phyloP scores from a whole-genome alignment of 2,797 vertebrate species.

The Poeciliopsis turneri region DNA sequence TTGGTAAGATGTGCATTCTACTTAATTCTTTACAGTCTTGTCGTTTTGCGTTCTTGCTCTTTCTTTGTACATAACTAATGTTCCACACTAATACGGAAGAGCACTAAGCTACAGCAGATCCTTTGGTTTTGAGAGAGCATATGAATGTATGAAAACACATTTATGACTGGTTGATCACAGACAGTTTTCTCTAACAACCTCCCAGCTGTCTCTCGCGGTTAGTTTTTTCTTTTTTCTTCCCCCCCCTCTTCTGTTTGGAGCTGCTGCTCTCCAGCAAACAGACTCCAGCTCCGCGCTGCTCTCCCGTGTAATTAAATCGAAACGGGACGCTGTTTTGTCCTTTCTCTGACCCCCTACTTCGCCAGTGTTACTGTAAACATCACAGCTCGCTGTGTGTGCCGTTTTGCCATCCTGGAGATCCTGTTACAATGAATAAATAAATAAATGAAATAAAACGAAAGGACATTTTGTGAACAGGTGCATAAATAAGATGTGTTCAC shows the following conservation, averaged over 20 bases:
- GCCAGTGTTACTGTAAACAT: slow-evolving; percentile 31
- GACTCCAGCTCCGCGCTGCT: slow-evolving; percentile 23
- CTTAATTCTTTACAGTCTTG: background rate
- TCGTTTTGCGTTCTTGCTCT: background rate
- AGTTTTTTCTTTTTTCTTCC: too few relatives aligned
- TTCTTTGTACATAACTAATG: background rate
- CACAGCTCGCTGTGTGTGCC: slow-evolving; percentile 24
- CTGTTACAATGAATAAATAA: background rate
- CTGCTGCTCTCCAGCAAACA: slow-evolving; percentile 23
- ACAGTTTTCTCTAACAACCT: background rate
- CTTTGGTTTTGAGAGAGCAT: background rate
- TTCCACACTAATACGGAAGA: background rate
- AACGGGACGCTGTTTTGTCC: slow-evolving; percentile 45
- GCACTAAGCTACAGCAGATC: background rate
- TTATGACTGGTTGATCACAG: background rate
- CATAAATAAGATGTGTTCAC: background rate
- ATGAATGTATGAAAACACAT: background rate
- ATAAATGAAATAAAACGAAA: background rate
- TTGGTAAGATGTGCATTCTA: background rate
- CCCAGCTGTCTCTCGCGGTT: slow-evolving; percentile 34
- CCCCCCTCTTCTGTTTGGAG: slow-evolving; percentile 17
- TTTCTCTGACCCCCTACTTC: slow-evolving; percentile 50
- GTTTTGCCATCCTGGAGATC: slow-evolving; percentile 8
- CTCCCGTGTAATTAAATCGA: slow-evolving; percentile 54
- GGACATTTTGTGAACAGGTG: background rate